These are phyloP conservation scores for Eurypyga helias DNA, from an alignment of 2,113 vertebrate species.

Conservation along the genomic window DNA sequence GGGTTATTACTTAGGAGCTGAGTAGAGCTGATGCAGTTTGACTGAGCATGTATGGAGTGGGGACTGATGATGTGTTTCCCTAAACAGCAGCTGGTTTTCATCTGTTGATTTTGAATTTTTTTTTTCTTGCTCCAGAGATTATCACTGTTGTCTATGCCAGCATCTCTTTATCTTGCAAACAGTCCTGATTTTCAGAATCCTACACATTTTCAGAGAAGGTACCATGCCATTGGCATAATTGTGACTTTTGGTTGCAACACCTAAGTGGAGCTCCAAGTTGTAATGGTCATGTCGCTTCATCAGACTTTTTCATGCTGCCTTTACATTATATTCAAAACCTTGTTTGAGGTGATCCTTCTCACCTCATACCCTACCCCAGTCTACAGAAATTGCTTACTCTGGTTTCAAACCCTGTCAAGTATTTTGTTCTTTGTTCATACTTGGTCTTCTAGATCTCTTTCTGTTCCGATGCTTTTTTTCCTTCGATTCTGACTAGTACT, in stretches of 20 bases:
- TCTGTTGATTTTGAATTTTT: not conserved
- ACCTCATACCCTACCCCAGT: not conserved
- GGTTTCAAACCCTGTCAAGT: not conserved
- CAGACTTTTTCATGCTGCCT: not conserved
- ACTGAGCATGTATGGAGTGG: not conserved
- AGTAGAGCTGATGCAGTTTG: not conserved
- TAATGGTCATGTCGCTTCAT: not conserved
- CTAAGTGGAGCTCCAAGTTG: not conserved
- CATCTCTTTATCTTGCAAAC: not conserved
- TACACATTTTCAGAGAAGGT: not conserved
- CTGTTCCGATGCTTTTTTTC: not conserved
- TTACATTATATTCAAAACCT: not conserved
- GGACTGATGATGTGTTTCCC: not conserved
- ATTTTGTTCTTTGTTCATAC: not conserved
- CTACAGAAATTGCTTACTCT: not conserved
- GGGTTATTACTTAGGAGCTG: not conserved
- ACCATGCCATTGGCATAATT: rapidly evolving
- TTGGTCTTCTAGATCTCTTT: not conserved
- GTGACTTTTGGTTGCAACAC: not conserved
- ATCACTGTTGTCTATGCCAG: not conserved
- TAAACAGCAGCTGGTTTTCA: not conserved
- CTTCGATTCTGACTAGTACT: not conserved
- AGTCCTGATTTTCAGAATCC: not conserved
- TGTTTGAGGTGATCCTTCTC: not conserved
- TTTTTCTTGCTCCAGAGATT: not conserved